Percentiles rank a stretch among this genome's conserved stretches.
phyloP scores from a whole-genome alignment of 1,140 invertebrate species.

The Diorhabda sublineata region DNA sequence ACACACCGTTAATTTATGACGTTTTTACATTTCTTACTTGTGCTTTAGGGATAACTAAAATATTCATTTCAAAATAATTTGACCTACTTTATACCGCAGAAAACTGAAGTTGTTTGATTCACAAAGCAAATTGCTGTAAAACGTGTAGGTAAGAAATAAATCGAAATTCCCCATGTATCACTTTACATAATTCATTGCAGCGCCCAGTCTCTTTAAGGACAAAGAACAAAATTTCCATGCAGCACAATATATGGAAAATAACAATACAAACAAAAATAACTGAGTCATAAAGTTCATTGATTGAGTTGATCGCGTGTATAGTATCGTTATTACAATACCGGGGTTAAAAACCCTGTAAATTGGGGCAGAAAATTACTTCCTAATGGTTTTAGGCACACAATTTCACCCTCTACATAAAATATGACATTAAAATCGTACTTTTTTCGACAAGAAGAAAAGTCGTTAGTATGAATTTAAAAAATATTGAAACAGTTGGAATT shows the following conservation, averaged over 20 bases:
- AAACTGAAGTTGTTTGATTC: no score
- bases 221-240: not conserved
- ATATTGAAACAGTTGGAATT: no score
- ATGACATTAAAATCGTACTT: no score
- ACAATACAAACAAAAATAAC: constrained; percentile 11
- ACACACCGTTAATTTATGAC: no score
- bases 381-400: not conserved
- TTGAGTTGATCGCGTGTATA: constrained; percentile 7
- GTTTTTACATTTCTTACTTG: no score
- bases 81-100: no score
- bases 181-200: not conserved
- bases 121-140: no score
- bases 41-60: no score
- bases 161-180: constrained; percentile 1
- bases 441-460: no score
- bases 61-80: no score
- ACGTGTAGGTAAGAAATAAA: no score
- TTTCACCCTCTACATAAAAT: not conserved
- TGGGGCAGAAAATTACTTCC: not conserved
- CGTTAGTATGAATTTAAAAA: no score
- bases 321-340: not conserved
- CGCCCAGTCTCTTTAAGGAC: not conserved
- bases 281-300: constrained; percentile 7
- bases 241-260: not conserved
- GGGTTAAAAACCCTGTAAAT: constrained; percentile 5